Conservation (phyloP, 2,113 vertebrate species). For the Zootoca vivipara region DNA sequence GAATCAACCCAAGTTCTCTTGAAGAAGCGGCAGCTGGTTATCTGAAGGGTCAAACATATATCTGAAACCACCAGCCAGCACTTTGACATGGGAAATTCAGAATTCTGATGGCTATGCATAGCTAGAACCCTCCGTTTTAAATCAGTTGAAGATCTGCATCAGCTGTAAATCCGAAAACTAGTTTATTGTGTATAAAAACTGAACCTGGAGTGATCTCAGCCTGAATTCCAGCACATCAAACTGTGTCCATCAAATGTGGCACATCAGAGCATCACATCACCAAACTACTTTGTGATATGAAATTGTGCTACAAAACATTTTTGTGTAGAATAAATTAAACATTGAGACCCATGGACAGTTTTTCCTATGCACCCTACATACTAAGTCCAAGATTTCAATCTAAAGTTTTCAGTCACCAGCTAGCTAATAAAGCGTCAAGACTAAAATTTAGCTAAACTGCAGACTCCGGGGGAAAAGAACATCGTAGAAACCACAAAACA, state of each 20-base stretch:
- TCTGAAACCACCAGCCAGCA: background rate
- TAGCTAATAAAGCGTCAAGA: slow-evolving; percentile 46
- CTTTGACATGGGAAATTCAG: background rate
- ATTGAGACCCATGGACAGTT: slow-evolving; percentile 67
- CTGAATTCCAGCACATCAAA: background rate
- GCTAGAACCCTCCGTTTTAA: background rate
- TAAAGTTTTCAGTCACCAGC: slow-evolving; percentile 61
- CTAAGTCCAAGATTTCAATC: slow-evolving; percentile 59
- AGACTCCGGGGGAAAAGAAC: slow-evolving; percentile 26
- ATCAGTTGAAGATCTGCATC: background rate
- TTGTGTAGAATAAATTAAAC: slow-evolving; percentile 79
- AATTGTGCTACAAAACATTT: slow-evolving; percentile 53
- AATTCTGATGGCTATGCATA: background rate
- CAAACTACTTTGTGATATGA: slow-evolving; percentile 59
- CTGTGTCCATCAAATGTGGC: background rate
- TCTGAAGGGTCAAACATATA: background rate
- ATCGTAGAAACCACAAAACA: slow-evolving; percentile 65
- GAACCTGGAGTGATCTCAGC: background rate
- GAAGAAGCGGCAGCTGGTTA: background rate
- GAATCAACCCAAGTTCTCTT: background rate
- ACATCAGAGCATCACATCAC: background rate
- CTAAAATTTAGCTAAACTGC: slow-evolving; percentile 64
- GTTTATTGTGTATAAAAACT: background rate
- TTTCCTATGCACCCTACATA: slow-evolving; percentile 65
- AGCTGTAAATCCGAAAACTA: background rate